Percentiles rank a stretch among this genome's conserved stretches.
phyloP scores from a whole-genome alignment of 1,140 invertebrate species.

The Macrostomum lignano region DNA sequence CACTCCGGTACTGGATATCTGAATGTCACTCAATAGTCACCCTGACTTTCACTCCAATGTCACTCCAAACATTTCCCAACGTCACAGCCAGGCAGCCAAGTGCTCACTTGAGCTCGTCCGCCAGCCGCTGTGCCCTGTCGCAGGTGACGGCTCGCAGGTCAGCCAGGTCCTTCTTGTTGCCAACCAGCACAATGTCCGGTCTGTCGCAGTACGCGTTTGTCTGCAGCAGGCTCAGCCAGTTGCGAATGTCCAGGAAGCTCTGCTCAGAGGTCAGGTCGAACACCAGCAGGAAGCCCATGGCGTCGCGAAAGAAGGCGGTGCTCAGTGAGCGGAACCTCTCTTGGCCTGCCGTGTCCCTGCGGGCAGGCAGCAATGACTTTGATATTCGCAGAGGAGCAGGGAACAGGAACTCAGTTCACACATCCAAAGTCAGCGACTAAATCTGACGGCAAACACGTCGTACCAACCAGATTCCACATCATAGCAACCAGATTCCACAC shows the following conservation, averaged over 20 bases:
- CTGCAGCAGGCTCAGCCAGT: conserved; percentile 69
- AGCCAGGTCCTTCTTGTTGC: conserved; percentile 66
- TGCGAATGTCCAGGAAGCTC: conserved; percentile 69
- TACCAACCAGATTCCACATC: no score
- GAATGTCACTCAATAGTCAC: no score
- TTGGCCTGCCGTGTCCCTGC: conserved; percentile 82
- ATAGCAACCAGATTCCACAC: no score
- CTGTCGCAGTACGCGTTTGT: conserved; percentile 70
- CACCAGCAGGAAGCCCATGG: conserved; percentile 78
- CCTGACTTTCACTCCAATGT: no score
- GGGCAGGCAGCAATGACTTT: no score
- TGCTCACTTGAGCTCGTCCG: conserved; percentile 42
- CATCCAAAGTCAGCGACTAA: no score
- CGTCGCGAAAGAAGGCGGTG: conserved; percentile 80
- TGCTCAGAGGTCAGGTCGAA: conserved; percentile 85
- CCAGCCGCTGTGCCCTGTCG: conserved; percentile 46
- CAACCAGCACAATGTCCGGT: conserved; percentile 72
- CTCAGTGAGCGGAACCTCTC: conserved; percentile 69
- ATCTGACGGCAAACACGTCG: no score
- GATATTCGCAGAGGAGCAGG: no score
- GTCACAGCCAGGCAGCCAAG: no score
- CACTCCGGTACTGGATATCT: no score
- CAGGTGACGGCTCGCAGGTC: conserved; percentile 46
- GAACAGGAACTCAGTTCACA: no score
- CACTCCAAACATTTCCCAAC: no score